Conservation (phyloP, 2,797 vertebrate species). For the Aeoliscus strigatus region DNA sequence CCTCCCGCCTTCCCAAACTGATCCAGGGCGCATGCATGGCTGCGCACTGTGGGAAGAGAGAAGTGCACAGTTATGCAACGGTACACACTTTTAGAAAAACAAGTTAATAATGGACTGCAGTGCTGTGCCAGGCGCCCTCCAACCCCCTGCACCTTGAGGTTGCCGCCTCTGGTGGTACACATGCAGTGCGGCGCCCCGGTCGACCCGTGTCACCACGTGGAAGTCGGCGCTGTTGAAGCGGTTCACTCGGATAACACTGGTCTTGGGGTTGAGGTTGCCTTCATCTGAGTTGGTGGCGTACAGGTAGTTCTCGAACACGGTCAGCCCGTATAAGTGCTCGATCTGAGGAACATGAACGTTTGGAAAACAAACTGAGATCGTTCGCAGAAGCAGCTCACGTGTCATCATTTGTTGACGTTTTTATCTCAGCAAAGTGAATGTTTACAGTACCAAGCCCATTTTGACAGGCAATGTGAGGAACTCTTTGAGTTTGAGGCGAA, state of each 20-base stretch:
- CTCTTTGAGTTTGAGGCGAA: conserved; percentile 1
- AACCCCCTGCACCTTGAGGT: conserved; percentile 87
- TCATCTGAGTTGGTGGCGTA: conserved; percentile 97
- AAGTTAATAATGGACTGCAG: fast-evolving
- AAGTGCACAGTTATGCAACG: not conserved
- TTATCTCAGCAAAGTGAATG: too few relatives aligned
- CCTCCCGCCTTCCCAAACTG: conserved; percentile 91
- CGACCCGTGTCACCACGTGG: conserved; percentile 90
- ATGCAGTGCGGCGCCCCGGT: conserved; percentile 90
- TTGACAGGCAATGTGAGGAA: conserved; percentile 7
- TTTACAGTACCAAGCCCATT: conserved; percentile 1
- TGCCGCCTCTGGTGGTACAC: conserved; percentile 96
- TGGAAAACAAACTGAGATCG: too few relatives aligned
- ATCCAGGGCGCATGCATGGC: conserved; percentile 89
- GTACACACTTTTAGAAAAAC: fast-evolving
- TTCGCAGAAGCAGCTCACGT: too few relatives aligned
- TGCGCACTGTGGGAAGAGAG: conserved; percentile 76
- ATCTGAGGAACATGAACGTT: too few relatives aligned
- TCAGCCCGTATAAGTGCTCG: conserved; percentile 91
- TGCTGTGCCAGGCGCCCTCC: too few relatives aligned
- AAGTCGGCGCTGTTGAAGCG: conserved; percentile 96
- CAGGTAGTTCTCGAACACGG: conserved; percentile 96
- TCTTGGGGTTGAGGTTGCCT: conserved; percentile 93
- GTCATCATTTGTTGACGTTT: too few relatives aligned
- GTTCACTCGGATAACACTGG: conserved; percentile 93